Evolutionary conservation across 1,140 invertebrate genomes (phyloP), one percentile per base, ranked within the genome.

Genomic region (Bilobella aurantiaca): DNA sequence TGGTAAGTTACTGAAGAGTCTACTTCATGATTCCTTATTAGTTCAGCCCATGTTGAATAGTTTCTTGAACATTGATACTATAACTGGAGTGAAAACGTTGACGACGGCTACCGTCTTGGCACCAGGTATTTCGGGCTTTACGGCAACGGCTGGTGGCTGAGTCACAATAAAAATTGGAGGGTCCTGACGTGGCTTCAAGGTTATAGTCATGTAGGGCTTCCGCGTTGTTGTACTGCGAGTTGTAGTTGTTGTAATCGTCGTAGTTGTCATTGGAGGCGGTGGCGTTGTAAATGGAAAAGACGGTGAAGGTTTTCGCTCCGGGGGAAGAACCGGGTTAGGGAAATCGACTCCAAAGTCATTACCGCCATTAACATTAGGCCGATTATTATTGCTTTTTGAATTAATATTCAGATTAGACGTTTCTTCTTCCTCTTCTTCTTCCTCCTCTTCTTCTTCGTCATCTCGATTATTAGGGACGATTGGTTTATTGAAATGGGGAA

Each of bases 391-490:
- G 49, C 49, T 53, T 5, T 34, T 30, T 34, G 60, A 37, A 42
- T 62, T 18, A 21, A 37, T 59, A 14, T 49, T 30, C 53, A 47
- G 25, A 34, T 65, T 29, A 5, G 57, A 32, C 31, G 23, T 53
- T 14, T 62, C 56, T 60, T 69, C 68, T 3, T 67, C 69, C 12
- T 74, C 69, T 21, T 71, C 68, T 42, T 69, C 77, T 27, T 79
- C 79, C 42, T 77, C 77, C 29, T 78, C 79, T 63, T 78, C 75
- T 8, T 61, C 57, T 31, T 70, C 70, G 3, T 73, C 74, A 14
- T 59, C 77, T n/a, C n/a, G n/a, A 77, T 12, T 78, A 78, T 0
- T 83, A 82, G 12, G 80, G 67, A 79, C 74, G 67, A 79, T 79
- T 0, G 79, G 75, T 23, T 53, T 53, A 53, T 53, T 53, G 49